Evolutionary conservation across 1,140 invertebrate genomes (phyloP).

Genomic region (Brachionus koreanus): DNA sequence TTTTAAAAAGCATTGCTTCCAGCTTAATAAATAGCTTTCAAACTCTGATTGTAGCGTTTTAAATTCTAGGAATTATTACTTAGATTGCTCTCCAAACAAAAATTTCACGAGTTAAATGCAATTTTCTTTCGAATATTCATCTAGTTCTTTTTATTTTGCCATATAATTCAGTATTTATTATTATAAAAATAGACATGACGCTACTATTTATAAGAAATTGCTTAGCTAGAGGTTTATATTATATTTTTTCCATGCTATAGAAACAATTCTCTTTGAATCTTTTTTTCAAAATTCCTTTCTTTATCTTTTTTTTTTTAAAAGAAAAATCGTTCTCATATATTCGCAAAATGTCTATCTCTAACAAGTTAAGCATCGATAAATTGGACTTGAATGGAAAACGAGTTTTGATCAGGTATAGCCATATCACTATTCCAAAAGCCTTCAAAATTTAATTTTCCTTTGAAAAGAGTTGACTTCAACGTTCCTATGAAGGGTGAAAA

Average conservation of each 20-base stretch:
- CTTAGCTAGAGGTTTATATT: conserved; percentile 30
- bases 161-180: conserved; percentile 33
- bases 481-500: conserved; percentile 94
- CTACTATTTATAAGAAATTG: conserved; percentile 42
- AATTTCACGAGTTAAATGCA: background rate
- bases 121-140: background rate
- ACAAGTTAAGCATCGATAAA: conserved; percentile 43
- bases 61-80: background rate
- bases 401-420: conserved; percentile 52
- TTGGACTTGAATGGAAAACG: conserved; percentile 61
- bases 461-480: conserved; percentile 91
- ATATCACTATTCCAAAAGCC: background rate
- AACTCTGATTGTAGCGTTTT: background rate
- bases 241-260: background rate
- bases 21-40: background rate
- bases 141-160: background rate
- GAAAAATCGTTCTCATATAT: background rate
- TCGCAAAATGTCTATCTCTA: conserved; percentile 40
- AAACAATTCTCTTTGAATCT: background rate
- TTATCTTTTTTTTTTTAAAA: background rate
- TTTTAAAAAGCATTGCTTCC: background rate
- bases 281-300: background rate
- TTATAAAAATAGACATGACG: conserved; percentile 43
- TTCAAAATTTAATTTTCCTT: background rate
- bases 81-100: background rate